These are phyloP conservation scores for Thecophora atra DNA, from an alignment of 2,888 invertebrate species.

Conservation along the genomic window DNA sequence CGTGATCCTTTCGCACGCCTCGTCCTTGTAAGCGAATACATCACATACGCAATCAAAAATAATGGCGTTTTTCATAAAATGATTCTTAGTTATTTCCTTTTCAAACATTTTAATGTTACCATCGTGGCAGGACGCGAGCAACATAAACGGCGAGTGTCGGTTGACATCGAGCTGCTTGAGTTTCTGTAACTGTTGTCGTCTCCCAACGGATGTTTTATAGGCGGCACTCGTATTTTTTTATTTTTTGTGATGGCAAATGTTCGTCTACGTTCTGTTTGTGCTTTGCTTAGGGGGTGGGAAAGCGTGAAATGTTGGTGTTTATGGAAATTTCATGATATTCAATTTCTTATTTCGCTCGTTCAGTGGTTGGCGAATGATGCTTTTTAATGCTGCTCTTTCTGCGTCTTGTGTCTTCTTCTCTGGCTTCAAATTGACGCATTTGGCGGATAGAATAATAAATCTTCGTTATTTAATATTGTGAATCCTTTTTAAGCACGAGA, in stretches of 20 bases:
- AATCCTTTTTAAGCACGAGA: no score
- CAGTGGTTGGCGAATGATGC: slow-evolving; percentile 26
- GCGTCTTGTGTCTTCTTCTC: no score
- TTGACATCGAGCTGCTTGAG: no score
- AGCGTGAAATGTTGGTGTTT: slow-evolving; percentile 34
- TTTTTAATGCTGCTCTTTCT: slow-evolving; percentile 6
- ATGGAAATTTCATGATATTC: slow-evolving; percentile 40
- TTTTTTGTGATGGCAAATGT: not conserved
- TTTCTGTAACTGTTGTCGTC: no score
- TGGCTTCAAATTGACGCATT: not conserved
- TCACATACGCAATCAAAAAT: slow-evolving; percentile 43
- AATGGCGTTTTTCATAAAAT: slow-evolving; percentile 43
- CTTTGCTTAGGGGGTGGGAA: slow-evolving; percentile 9
- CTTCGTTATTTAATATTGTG: no score
- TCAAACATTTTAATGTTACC: not conserved
- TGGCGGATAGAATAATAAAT: no score
- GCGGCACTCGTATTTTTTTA: not conserved
- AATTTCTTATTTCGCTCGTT: slow-evolving; percentile 40
- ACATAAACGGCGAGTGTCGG: no score
- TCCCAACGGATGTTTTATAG: slow-evolving; percentile 42
- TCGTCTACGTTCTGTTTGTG: not conserved
- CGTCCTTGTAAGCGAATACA: slow-evolving; percentile 14
- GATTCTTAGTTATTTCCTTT: slow-evolving; percentile 21
- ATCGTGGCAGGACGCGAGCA: not conserved
- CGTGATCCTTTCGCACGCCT: not conserved